A percentile compares a stretch with the other conserved stretches of the same genome.
Conservation (phyloP, 2,113 vertebrate species). For the Climacteris rufus region DNA sequence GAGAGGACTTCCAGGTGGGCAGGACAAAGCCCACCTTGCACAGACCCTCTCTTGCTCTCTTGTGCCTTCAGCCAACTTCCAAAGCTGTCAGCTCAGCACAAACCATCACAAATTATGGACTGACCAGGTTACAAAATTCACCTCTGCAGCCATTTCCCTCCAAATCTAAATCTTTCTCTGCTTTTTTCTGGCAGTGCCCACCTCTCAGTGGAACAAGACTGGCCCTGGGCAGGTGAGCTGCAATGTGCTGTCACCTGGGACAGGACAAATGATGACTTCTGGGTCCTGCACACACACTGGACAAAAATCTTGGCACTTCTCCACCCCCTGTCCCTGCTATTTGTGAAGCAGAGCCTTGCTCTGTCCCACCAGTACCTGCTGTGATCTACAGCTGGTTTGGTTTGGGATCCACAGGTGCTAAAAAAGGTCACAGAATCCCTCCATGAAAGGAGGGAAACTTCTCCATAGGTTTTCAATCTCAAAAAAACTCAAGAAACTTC, state of each 20-base stretch:
- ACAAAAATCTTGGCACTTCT: neutral
- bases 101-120: neutral
- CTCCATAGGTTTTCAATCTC: neutral
- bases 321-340: neutral
- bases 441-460: neutral
- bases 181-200: neutral
- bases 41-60: neutral
- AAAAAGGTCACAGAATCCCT: neutral
- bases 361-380: neutral
- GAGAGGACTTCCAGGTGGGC: neutral
- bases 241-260: neutral
- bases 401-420: neutral
- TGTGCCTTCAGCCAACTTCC: neutral
- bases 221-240: neutral
- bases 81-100: neutral
- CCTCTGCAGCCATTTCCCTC: neutral
- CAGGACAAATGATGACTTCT: fast-evolving
- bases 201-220: neutral
- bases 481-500: neutral
- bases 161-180: neutral
- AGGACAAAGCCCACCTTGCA: neutral
- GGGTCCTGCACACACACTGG: neutral
- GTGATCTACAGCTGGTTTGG: neutral
- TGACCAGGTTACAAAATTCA: neutral
- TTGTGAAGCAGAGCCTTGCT: neutral